A percentile compares a stretch with the other conserved stretches of the same genome.
Conservation (phyloP, 2,888 invertebrate genomes). For the Xanthia icteritia region DNA sequence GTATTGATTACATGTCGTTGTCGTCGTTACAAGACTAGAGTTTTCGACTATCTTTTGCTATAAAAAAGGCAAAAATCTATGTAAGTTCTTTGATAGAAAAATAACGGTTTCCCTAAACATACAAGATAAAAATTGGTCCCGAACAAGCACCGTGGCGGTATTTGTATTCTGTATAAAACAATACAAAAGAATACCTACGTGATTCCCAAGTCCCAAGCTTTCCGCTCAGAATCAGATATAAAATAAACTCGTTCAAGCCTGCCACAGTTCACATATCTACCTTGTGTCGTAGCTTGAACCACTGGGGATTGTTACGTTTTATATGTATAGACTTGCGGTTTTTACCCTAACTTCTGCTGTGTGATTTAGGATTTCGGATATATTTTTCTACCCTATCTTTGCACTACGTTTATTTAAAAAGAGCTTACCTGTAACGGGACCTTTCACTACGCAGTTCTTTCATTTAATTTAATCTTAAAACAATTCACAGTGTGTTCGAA, state of each 20-base stretch:
- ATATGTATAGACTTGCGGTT: slow-evolving; percentile 1
- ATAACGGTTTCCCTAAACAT: neutral
- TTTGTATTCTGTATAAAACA: slow-evolving; percentile 22
- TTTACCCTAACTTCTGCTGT: neutral
- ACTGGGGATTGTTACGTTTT: slow-evolving; percentile 28
- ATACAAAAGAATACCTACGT: slow-evolving; percentile 17
- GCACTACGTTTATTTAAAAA: neutral
- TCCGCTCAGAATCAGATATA: slow-evolving; percentile 32
- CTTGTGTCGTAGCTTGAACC: slow-evolving; percentile 18
- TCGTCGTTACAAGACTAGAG: neutral
- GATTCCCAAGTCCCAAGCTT: slow-evolving; percentile 6
- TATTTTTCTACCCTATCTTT: neutral
- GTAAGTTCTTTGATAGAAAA: neutral
- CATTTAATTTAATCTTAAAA: neutral
- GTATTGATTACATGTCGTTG: neutral
- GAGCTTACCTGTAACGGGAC: neutral
- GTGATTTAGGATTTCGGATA: neutral
- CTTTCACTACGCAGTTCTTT: neutral
- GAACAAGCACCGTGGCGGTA: neutral
- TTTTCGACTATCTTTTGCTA: neutral
- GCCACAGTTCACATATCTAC: slow-evolving; percentile 39
- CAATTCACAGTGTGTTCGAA: neutral
- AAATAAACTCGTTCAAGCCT: slow-evolving; percentile 48
- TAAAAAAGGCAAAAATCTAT: neutral
- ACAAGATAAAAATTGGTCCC: slow-evolving; percentile 7